Base-by-base conservation (phyloP, 2,797 vertebrate species). In the Parotocinclus haroldoi region DNA sequence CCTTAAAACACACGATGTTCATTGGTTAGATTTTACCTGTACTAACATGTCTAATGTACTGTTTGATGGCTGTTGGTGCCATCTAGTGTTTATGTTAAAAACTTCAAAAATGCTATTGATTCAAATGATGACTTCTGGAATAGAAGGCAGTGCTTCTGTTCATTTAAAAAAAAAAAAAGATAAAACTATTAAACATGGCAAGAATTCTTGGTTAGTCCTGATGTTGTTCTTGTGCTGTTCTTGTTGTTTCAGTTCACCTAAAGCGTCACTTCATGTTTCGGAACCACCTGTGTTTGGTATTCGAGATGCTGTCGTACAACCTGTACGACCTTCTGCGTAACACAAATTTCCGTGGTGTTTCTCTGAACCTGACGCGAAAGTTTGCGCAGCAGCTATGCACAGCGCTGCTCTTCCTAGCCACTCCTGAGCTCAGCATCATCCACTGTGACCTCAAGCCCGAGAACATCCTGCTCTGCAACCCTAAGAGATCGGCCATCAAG, bases 381-480 rank as follows among this genome's bases (percentile, higher is more conserved):
- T 99, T 99, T 79, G 97, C 97, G 67, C 97, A 99, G 83, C 97
- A 99, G 85, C 94, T 99, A 93, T 99, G 97, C 90, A 99, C 97
- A 9, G 97, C 97, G 74, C 91, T 99, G 88, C 95, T 99, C 80
- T 99, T 99, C 87, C 92, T 99, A 83, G 97, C 96, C 78, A 99
- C 97, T 74, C 97, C 97, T 78, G 97, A 99, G 85, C 96, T 99
- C 88, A 98, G 96, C 89, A 98, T 99, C 93, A 99, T 99, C 95
- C 97, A 99, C 96, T 99, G 97, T 94, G 97, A 99, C 93, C 93
- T 99, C 85, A 99, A 99, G 89, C 97, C 97, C 10, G 97, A 99
- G 89, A 99, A 99, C 86, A 99, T 99, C 86, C 91, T 99, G 80
- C 93, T 99, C 75, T 99, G 97, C 82, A 99, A 99, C 87, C 97